Percentiles rank a stretch among this genome's conserved stretches.
phyloP scores from a whole-genome alignment of 2,888 invertebrate species.

The Hermaeophaga mercurialis region DNA sequence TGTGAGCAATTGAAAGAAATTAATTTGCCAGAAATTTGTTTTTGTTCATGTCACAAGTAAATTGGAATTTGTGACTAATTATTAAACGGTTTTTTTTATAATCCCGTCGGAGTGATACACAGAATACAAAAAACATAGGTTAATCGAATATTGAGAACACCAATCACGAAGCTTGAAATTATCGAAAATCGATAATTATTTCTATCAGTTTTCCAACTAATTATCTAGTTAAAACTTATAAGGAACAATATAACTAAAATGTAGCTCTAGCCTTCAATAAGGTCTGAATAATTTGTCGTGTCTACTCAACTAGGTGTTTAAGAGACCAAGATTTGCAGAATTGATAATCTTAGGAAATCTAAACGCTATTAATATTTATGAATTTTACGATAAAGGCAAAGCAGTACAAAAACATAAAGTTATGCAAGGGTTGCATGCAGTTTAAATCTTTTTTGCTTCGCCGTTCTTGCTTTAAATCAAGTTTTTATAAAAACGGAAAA shows the following conservation, averaged over 20 bases:
- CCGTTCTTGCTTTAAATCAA: slow-evolving; percentile 16
- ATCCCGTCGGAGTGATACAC: too few relatives aligned
- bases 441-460: slow-evolving; percentile 24
- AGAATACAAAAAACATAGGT: too few relatives aligned
- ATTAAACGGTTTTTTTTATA: too few relatives aligned
- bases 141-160: too few relatives aligned
- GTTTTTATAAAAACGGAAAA: slow-evolving; percentile 19
- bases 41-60: not conserved
- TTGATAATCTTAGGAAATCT: slow-evolving; percentile 20
- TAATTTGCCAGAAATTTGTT: slow-evolving; percentile 11
- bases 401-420: slow-evolving; percentile 28
- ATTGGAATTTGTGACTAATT: too few relatives aligned
- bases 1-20: slow-evolving; percentile 5
- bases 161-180: too few relatives aligned
- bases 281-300: slow-evolving; percentile 16
- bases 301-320: slow-evolving; percentile 6
- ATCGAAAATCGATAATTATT: too few relatives aligned
- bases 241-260: too few relatives aligned
- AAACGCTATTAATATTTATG: slow-evolving; percentile 32
- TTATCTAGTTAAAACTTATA: too few relatives aligned
- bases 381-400: slow-evolving; percentile 30
- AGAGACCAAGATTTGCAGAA: slow-evolving; percentile 19
- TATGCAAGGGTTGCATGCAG: slow-evolving; percentile 33
- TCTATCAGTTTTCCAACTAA: too few relatives aligned
- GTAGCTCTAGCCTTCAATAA: too few relatives aligned